phyloP scores from a whole-genome alignment of 1,140 invertebrate species.

The Bombus vancouverensis region DNA sequence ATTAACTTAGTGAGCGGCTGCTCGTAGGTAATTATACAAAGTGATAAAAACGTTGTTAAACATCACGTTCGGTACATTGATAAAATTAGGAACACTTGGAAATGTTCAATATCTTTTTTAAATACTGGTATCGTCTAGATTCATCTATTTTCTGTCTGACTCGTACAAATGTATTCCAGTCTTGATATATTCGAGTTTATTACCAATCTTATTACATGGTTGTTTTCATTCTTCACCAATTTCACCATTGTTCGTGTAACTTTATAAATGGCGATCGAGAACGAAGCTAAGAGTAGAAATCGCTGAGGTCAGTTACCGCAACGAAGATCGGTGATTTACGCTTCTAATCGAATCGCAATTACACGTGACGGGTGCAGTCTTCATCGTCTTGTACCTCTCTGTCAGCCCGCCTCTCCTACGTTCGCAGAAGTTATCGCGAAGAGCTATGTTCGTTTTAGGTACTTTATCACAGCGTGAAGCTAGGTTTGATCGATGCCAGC shows the following conservation, averaged over 20 bases:
- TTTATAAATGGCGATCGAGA: not conserved
- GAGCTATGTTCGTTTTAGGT: constrained; percentile 37
- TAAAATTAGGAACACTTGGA: no score
- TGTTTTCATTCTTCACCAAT: not conserved
- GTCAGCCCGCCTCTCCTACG: not conserved
- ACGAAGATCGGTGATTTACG: constrained; percentile 27
- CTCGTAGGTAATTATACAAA: not conserved
- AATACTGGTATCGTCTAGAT: no score
- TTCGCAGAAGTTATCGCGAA: constrained; percentile 25
- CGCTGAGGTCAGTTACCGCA: not conserved
- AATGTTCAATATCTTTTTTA: no score
- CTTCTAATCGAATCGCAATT: constrained; percentile 48
- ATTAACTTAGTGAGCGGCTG: not conserved
- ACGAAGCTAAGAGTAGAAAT: not conserved
- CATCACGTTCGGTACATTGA: not conserved
- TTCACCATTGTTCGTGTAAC: not conserved
- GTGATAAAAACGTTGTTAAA: not conserved
- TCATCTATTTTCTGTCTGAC: no score
- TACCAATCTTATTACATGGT: no score
- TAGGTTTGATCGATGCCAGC: constrained; percentile 16
- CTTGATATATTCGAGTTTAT: no score
- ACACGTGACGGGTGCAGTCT: constrained; percentile 17
- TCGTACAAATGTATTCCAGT: no score
- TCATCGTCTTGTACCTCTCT: not conserved
- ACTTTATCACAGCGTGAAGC: constrained; percentile 29